These are phyloP conservation scores for Spinus pinus DNA, from an alignment of 2,797 vertebrate genomes.

Conservation along the genomic window DNA sequence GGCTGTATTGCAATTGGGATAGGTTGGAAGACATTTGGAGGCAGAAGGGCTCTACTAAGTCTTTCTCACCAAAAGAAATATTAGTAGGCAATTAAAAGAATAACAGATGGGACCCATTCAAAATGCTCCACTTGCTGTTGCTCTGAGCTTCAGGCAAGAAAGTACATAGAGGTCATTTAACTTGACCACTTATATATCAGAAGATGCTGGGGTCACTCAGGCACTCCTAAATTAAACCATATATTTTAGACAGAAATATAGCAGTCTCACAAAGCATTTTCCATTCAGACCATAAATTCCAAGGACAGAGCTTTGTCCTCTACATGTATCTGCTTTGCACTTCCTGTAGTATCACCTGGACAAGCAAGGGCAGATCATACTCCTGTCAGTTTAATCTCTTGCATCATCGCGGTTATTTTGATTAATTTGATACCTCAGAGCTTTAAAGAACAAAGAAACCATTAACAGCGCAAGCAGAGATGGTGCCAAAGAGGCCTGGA, in stretches of 20 bases:
- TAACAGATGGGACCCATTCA: conserved; percentile 16
- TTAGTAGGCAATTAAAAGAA: conserved; percentile 35
- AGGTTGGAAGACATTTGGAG: not conserved
- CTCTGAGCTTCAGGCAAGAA: not conserved
- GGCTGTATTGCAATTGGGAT: not conserved
- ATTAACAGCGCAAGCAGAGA: not conserved
- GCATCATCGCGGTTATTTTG: not conserved
- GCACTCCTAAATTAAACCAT: conserved; percentile 39
- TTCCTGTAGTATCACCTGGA: not conserved
- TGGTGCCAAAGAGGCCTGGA: not conserved
- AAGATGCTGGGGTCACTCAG: not conserved
- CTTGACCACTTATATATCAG: not conserved
- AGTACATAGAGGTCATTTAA: conserved; percentile 11
- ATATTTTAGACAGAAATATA: conserved; percentile 1
- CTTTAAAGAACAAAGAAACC: not conserved
- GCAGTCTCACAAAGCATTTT: not conserved
- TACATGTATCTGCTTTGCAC: not conserved
- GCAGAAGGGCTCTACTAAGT: not conserved
- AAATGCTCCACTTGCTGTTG: not conserved
- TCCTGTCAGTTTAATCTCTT: not conserved
- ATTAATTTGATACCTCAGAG: not conserved
- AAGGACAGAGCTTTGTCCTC: not conserved
- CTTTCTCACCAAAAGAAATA: conserved; percentile 8
- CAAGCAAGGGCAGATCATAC: not conserved
- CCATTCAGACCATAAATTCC: not conserved